Base-by-base conservation (phyloP, 2,888 invertebrate genomes). In the Therioaphis trifolii region DNA sequence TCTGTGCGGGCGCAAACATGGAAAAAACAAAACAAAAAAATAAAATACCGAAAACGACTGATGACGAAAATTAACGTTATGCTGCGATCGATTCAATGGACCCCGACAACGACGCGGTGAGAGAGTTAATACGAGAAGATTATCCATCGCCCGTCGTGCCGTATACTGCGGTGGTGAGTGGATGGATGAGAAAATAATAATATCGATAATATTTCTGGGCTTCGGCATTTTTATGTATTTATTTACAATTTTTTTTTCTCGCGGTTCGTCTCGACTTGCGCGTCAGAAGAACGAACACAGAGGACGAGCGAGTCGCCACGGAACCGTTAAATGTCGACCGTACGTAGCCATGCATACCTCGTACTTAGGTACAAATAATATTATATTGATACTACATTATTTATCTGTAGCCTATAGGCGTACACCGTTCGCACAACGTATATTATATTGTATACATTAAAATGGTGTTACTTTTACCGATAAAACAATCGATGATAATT, bases 1-100 rank as follows among this genome's bases (percentile, higher is more conserved):
- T 95, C 96, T 96, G n/a, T n/a, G 90, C 21, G 18, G 5, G 61
- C 7, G 12, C 14, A n/a, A 43, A n/a, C 7, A 21, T 24, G 15
- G 40, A 40, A 29, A 27, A n/a, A n/a, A n/a, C n/a, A n/a, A 24
- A 18, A 40, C 14, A 24, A 12, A 46, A 27, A 35, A 15, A 4
- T 35, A 68, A 1, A 40, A 21, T 24, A 55, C 58, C 4, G 4
- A 58, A 11, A 18, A 61, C 15, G 61, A 15, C 14, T 4, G 24
- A 21, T 15, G 24, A 40, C 15, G 52, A 12, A 18, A 35, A 35
- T 14, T 35, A 35, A 4, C 24, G 40, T 58, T 58, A 24, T 7
- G 9, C 21, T 24, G 40, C 35, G 21, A 15, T 49, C 27, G 27
- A 29, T 49, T 49, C 29, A 40, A 7, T 43, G 75, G 27, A 58